Conservation (phyloP, 2,113 vertebrate genomes). For the Tyto alba region DNA sequence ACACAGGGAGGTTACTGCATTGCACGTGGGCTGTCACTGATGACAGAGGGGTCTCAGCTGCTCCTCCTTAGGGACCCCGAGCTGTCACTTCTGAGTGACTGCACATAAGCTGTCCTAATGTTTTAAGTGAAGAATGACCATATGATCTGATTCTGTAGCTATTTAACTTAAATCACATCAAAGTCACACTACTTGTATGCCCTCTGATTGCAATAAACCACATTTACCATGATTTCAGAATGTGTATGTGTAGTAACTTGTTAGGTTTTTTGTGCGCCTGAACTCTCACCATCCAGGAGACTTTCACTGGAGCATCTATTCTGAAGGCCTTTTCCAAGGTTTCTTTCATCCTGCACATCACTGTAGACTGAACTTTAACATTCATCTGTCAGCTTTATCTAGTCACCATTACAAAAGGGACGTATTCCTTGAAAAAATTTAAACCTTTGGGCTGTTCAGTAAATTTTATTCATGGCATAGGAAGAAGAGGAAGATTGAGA, state of each 20-base stretch:
- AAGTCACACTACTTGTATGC: background rate
- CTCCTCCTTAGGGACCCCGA: background rate
- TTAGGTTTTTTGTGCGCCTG: background rate
- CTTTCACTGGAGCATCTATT: background rate
- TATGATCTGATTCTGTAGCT: background rate
- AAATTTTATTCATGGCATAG: background rate
- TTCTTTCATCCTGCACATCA: background rate
- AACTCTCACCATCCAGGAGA: background rate
- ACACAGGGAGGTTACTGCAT: background rate
- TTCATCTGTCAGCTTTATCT: background rate
- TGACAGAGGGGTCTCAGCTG: background rate
- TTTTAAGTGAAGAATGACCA: background rate
- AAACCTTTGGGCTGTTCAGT: background rate
- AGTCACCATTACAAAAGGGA: background rate
- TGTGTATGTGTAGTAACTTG: background rate
- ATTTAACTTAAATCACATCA: background rate
- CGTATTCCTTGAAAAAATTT: background rate
- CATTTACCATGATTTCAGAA: background rate
- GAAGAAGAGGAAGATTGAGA: background rate
- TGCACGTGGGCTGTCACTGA: background rate
- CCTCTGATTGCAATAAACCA: background rate
- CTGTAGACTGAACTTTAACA: background rate
- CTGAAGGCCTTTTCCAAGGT: background rate
- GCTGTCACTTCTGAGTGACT: background rate
- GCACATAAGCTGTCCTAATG: background rate